Evolutionary conservation across 2,888 invertebrate genomes (phyloP).

Genomic region (Seira ritae): DNA sequence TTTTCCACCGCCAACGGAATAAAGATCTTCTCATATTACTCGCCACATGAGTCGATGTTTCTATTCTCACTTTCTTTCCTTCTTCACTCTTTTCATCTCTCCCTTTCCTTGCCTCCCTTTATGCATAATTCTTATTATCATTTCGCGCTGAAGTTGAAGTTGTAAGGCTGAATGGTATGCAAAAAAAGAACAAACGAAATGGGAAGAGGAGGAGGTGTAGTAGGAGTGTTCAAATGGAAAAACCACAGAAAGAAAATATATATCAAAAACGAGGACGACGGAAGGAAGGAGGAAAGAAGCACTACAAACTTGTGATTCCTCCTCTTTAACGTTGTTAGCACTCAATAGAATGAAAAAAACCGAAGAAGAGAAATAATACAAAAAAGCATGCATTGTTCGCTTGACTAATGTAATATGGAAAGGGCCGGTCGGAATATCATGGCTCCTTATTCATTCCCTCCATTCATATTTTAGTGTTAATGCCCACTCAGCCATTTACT

Average conservation of each 20-base stretch:
- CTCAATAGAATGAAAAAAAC: no score
- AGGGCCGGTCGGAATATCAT: neutral
- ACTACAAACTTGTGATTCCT: no score
- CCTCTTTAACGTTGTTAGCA: no score
- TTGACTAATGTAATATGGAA: neutral
- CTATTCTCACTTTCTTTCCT: neutral
- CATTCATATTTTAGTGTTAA: neutral
- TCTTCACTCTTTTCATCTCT: constrained; percentile 8
- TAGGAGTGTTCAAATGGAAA: constrained; percentile 31
- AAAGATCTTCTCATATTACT: neutral
- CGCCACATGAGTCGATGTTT: constrained; percentile 11
- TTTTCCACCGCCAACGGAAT: neutral
- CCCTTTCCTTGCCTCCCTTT: constrained; percentile 5
- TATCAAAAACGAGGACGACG: no score
- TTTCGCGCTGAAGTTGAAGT: no score
- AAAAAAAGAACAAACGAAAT: constrained; percentile 25
- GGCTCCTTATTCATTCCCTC: neutral
- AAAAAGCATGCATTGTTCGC: constrained; percentile 7
- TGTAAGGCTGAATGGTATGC: neutral
- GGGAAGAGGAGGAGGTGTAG: constrained; percentile 22
- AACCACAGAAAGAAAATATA: constrained; percentile 35
- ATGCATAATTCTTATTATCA: neutral
- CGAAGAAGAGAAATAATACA: neutral
- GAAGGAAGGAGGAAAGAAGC: no score
- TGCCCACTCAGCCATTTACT: constrained; percentile 27